phyloP scores from a whole-genome alignment of 2,888 invertebrate genomes.

The Zygaena filipendulae region DNA sequence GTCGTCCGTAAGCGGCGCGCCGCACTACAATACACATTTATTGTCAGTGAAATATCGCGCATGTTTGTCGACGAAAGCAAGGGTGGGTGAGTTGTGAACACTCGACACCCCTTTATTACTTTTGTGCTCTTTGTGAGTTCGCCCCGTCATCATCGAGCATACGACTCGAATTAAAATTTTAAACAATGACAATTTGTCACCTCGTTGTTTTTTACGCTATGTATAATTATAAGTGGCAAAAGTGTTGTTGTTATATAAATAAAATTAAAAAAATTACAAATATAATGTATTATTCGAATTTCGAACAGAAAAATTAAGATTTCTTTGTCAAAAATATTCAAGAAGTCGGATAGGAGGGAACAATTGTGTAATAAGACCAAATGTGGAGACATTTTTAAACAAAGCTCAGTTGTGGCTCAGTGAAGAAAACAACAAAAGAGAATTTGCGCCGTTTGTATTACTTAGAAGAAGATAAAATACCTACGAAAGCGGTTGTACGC shows the following conservation, averaged over 20 bases:
- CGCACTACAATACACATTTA: no score
- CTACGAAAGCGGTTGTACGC: no score
- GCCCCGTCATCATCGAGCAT: constrained; percentile 47
- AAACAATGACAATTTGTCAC: constrained; percentile 39
- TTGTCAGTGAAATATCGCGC: no score
- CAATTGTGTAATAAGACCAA: no score
- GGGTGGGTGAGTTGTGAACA: no score
- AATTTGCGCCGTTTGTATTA: no score
- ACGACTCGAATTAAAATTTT: constrained; percentile 53
- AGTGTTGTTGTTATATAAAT: neutral
- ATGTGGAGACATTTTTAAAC: no score
- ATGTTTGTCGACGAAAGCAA: no score
- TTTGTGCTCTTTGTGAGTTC: constrained; percentile 47
- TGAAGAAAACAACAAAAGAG: constrained; percentile 27
- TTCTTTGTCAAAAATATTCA: no score
- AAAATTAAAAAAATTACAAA: constrained; percentile 7
- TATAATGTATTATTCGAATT: constrained; percentile 16
- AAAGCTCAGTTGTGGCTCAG: constrained; percentile 27
- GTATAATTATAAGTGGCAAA: neutral
- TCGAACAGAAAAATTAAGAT: constrained; percentile 23
- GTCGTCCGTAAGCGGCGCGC: neutral
- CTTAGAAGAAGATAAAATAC: no score
- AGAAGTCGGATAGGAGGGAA: no score
- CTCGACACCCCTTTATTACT: constrained; percentile 62
- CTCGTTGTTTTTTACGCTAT: constrained; percentile 19